These are phyloP conservation scores for Agonopterix subpropinquella DNA, from an alignment of 2,888 invertebrate genomes.

Conservation along the genomic window DNA sequence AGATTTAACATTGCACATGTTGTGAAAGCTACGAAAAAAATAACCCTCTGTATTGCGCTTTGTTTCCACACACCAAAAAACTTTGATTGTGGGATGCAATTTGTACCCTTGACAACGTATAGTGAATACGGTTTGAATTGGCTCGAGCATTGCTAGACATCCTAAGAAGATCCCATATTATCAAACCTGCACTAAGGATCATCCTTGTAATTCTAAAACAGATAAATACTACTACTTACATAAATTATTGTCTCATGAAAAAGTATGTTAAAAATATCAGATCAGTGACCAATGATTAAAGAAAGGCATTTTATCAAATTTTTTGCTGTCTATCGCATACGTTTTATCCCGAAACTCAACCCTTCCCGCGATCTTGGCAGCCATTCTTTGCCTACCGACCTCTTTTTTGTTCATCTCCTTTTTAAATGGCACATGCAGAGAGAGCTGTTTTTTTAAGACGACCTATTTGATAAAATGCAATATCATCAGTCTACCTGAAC, in stretches of 20 bases:
- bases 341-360: slow-evolving; percentile 46
- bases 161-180: not conserved
- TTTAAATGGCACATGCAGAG: slow-evolving; percentile 75
- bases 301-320: slow-evolving; percentile 38
- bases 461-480: slow-evolving; percentile 64
- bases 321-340: slow-evolving; percentile 55
- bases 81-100: slow-evolving; percentile 70
- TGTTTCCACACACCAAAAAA: slow-evolving; percentile 61
- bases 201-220: not conserved
- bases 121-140: slow-evolving; percentile 31
- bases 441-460: slow-evolving; percentile 51
- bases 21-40: slow-evolving; percentile 70
- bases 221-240: not conserved
- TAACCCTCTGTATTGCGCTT: slow-evolving; percentile 58
- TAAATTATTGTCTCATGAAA: not conserved
- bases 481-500: slow-evolving; percentile 69
- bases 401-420: slow-evolving; percentile 60
- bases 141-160: slow-evolving; percentile 7
- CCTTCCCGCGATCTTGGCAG: slow-evolving; percentile 62
- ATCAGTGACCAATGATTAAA: no score
- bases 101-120: slow-evolving; percentile 51
- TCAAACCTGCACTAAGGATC: not conserved
- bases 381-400: slow-evolving; percentile 65
- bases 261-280: no score
- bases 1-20: slow-evolving; percentile 68